phyloP scores from a whole-genome alignment of 2,113 vertebrate genomes.

The Ceratotherium simum region DNA sequence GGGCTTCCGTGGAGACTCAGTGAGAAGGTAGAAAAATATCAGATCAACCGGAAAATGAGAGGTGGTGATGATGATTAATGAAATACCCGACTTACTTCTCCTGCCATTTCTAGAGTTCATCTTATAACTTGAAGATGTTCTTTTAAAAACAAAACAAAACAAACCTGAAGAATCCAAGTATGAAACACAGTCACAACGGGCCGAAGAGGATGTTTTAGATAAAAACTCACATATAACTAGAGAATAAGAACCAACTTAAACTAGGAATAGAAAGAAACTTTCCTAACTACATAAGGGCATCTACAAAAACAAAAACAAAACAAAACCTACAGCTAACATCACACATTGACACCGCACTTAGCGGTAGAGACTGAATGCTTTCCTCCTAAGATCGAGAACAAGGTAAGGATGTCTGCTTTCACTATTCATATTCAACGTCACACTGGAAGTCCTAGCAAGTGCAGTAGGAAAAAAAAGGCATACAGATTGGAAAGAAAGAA shows the following conservation, averaged over 20 bases:
- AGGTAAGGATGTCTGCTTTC: neutral
- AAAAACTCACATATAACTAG: neutral
- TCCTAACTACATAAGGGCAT: neutral
- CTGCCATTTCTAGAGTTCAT: neutral
- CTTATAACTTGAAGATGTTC: neutral
- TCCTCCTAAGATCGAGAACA: neutral
- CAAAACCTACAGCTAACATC: neutral
- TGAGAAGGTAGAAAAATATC: neutral
- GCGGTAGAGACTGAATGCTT: neutral
- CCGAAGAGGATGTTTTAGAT: neutral
- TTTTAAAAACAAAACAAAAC: constrained; percentile 41
- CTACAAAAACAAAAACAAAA: neutral
- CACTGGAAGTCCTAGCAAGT: neutral
- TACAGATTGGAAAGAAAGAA: neutral
- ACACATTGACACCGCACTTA: neutral
- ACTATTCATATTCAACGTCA: neutral
- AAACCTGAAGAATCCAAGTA: neutral
- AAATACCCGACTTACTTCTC: neutral
- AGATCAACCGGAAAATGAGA: neutral
- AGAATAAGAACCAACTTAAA: constrained; percentile 15
- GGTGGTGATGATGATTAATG: neutral
- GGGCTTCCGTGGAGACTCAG: neutral
- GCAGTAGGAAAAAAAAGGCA: neutral
- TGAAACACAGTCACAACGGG: neutral
- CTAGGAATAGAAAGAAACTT: neutral